phyloP scores from a whole-genome alignment of 37 sponge, comb jelly and placozoan species.

The Amphimedon queenslandica region DNA sequence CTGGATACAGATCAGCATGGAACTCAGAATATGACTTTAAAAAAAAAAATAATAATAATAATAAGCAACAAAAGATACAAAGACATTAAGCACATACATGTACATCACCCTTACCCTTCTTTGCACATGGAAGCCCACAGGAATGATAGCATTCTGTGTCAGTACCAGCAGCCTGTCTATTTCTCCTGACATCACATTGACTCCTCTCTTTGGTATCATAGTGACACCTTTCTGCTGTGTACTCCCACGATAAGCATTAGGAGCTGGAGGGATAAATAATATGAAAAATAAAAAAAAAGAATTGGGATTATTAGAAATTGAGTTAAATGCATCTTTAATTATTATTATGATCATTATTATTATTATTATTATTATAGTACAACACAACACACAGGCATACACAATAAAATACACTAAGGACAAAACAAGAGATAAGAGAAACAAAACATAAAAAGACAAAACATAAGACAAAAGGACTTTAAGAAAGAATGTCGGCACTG shows the following conservation, averaged over 20 bases:
- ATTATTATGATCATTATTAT: too few species aligned
- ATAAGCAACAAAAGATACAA: not conserved
- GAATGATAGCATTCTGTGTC: conserved; percentile 67
- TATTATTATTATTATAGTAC: too few species aligned
- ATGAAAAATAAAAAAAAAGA: not conserved
- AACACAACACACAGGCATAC: too few species aligned
- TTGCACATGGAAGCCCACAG: conserved; percentile 70
- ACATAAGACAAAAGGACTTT: too few species aligned
- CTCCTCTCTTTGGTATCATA: conserved; percentile 75
- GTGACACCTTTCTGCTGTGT: conserved; percentile 57
- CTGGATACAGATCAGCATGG: conserved; percentile 85
- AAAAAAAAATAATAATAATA: not conserved
- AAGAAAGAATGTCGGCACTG: too few species aligned
- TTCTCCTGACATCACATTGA: conserved; percentile 81
- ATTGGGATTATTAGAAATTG: not conserved
- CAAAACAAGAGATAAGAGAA: too few species aligned
- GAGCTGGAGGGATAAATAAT: conserved; percentile 43
- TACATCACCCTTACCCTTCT: too few species aligned
- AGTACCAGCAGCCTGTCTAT: conserved; percentile 69
- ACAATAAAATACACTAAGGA: too few species aligned
- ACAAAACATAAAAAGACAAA: too few species aligned
- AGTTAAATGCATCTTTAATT: not conserved
- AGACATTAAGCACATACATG: too few species aligned
- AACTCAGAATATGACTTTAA: conserved; percentile 70
- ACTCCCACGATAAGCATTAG: conserved; percentile 31